Percentiles rank a stretch among this genome's conserved stretches.
These are phyloP conservation scores for Agriotes lineatus DNA, from an alignment of 2,888 invertebrate species.

Conservation along the genomic window DNA sequence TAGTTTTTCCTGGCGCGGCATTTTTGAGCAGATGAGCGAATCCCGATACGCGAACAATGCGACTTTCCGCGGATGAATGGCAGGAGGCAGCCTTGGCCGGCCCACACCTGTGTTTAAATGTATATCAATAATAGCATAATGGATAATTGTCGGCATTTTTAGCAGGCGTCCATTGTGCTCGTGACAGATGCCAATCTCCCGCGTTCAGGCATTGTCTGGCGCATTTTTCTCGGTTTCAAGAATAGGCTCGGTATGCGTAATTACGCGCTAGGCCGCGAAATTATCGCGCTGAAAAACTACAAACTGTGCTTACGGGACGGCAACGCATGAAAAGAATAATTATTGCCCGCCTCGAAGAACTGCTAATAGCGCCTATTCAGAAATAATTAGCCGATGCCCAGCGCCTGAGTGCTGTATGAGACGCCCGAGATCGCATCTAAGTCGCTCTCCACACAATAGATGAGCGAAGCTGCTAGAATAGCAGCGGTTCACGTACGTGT, in stretches of 20 bases:
- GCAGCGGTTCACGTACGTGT: too few relatives aligned
- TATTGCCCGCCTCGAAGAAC: too few relatives aligned
- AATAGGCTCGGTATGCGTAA: constrained; percentile 34
- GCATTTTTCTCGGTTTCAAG: constrained; percentile 41
- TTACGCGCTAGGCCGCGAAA: constrained; percentile 20
- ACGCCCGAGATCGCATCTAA: too few relatives aligned
- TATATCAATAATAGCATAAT: constrained; percentile 57
- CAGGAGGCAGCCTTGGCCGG: constrained; percentile 55
- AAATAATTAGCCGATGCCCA: too few relatives aligned
- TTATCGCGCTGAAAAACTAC: too few relatives aligned
- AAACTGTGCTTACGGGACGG: not conserved
- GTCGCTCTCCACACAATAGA: too few relatives aligned
- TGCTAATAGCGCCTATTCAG: too few relatives aligned
- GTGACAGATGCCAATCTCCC: constrained; percentile 59
- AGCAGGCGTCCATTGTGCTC: constrained; percentile 29
- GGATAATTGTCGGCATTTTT: constrained; percentile 54
- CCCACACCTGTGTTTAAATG: constrained; percentile 59
- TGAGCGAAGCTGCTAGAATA: too few relatives aligned
- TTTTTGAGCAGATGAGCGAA: constrained; percentile 35
- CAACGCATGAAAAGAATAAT: too few relatives aligned
- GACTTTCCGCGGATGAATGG: constrained; percentile 53
- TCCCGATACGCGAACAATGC: constrained; percentile 39
- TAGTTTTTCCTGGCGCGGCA: too few relatives aligned
- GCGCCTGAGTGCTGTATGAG: too few relatives aligned
- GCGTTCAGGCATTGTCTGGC: constrained; percentile 51